Conservation (phyloP, 1,140 invertebrate species). For the Brachionus calyciflorus region DNA sequence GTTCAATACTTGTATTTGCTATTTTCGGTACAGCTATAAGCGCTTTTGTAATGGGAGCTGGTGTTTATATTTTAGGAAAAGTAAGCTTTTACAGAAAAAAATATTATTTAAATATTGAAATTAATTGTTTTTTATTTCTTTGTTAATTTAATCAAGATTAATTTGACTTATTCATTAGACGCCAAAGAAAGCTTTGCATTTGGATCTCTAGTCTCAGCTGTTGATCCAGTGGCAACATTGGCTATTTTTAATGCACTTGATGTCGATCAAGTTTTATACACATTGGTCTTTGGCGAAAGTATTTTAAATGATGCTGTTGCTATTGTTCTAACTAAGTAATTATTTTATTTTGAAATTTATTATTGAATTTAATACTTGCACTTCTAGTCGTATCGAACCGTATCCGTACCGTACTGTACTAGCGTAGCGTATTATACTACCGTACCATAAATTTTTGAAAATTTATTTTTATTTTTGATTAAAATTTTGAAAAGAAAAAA, state of each 20-base stretch:
- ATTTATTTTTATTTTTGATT: too few relatives aligned
- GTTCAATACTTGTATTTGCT: slow-evolving; percentile 81
- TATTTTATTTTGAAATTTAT: slow-evolving; percentile 51
- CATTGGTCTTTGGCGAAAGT: slow-evolving; percentile 97
- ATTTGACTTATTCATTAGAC: slow-evolving; percentile 78
- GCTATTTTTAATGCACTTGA: slow-evolving; percentile 96
- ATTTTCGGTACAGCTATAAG: slow-evolving; percentile 93
- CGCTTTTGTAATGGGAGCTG: slow-evolving; percentile 63
- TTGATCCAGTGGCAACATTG: slow-evolving; percentile 89
- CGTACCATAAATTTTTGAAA: too few relatives aligned
- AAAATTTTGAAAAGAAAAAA: too few relatives aligned
- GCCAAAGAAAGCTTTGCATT: slow-evolving; percentile 97
- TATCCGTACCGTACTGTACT: too few relatives aligned
- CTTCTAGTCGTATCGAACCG: too few relatives aligned
- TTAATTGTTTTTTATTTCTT: slow-evolving; percentile 47
- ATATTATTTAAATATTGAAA: not conserved
- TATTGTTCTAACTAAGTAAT: slow-evolving; percentile 89
- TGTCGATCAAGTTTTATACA: slow-evolving; percentile 90
- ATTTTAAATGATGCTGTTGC: slow-evolving; percentile 97
- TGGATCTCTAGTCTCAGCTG: slow-evolving; percentile 94
- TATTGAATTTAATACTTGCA: too few relatives aligned
- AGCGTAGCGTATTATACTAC: too few relatives aligned
- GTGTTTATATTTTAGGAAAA: slow-evolving; percentile 49
- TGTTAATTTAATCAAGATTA: slow-evolving; percentile 58
- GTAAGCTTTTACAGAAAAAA: not conserved